These are phyloP conservation scores for Stenotaenia linearis DNA, from an alignment of 2,888 invertebrate species.

Conservation along the genomic window DNA sequence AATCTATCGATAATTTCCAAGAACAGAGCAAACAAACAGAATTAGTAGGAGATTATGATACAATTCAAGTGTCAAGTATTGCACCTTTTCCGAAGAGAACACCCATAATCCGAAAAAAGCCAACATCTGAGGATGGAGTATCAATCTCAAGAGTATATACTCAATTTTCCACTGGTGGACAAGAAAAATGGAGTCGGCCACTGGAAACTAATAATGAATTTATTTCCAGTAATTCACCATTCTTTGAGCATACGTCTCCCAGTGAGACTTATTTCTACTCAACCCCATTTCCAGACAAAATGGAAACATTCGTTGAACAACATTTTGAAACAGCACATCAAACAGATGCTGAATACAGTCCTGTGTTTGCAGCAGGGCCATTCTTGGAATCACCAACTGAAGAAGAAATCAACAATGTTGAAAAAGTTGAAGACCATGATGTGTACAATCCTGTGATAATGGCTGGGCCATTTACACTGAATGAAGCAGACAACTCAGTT, in stretches of 20 bases:
- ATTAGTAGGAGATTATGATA: not conserved
- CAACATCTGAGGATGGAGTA: not conserved
- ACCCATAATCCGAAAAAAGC: not conserved
- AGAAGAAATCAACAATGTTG: not conserved
- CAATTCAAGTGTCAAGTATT: not conserved
- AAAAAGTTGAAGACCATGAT: not conserved
- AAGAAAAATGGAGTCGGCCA: not conserved
- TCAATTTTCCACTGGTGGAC: not conserved
- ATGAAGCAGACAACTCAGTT: not conserved
- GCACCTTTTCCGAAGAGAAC: not conserved
- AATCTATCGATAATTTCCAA: not conserved
- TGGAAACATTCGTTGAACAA: not conserved
- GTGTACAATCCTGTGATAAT: not conserved
- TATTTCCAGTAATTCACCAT: not conserved
- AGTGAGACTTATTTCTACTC: not conserved
- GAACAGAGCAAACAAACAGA: not conserved
- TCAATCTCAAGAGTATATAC: not conserved
- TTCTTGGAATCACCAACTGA: not conserved
- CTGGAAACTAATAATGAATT: not conserved
- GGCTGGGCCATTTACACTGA: not conserved
- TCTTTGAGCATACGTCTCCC: not conserved
- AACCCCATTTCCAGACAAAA: not conserved
- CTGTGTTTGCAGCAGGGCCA: not conserved
- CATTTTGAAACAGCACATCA: not conserved
- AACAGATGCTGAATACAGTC: not conserved